Percentiles rank a stretch among this genome's conserved stretches.
phyloP scores from a whole-genome alignment of 2,888 invertebrate genomes.

The Smittia sp. region DNA sequence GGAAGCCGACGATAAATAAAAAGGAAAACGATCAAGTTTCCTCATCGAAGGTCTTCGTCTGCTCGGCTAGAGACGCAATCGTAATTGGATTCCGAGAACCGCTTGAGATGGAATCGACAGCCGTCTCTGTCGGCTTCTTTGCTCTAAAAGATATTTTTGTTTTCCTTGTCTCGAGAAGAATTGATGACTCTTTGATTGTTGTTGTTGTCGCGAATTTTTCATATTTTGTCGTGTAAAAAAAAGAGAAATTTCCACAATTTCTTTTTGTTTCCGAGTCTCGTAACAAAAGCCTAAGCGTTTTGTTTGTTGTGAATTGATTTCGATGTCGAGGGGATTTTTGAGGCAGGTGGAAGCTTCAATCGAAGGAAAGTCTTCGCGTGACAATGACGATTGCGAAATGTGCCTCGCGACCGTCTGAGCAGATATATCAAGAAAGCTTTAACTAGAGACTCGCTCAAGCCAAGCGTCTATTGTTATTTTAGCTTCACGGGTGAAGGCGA shows the following conservation, averaged over 20 bases:
- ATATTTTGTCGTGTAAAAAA: background rate
- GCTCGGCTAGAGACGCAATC: background rate
- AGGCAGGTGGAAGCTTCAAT: conserved; percentile 5
- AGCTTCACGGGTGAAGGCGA: background rate
- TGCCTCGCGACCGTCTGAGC: background rate
- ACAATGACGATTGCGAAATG: background rate
- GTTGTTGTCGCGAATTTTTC: conserved; percentile 3
- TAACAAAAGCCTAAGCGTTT: background rate
- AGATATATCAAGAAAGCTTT: background rate
- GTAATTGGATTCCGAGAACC: conserved; percentile 2
- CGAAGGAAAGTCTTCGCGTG: background rate
- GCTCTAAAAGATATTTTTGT: conserved; percentile 14
- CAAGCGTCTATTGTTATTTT: background rate
- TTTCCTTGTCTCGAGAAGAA: background rate
- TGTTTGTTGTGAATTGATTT: background rate
- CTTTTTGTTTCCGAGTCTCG: background rate
- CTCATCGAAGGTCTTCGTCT: background rate
- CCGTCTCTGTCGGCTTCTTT: background rate
- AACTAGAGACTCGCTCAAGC: background rate
- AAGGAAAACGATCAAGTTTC: conserved; percentile 1
- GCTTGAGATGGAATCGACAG: background rate
- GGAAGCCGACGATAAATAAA: background rate
- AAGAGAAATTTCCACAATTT: no score
- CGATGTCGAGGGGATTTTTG: background rate
- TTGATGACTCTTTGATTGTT: background rate